phyloP scores from a whole-genome alignment of 2,113 vertebrate genomes.

The Corydoras sp. region DNA sequence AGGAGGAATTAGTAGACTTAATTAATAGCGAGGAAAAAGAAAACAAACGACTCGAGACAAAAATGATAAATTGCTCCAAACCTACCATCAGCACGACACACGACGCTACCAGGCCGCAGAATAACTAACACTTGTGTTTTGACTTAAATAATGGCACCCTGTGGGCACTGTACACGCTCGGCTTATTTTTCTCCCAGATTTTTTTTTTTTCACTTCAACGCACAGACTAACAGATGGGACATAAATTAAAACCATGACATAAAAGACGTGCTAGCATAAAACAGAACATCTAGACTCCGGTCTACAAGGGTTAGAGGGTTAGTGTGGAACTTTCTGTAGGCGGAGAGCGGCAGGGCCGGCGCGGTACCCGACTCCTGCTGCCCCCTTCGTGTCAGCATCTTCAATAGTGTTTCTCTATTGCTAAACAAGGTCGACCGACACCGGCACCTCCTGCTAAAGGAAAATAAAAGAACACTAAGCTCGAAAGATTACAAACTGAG shows the following conservation, averaged over 20 bases:
- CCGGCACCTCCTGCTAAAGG: conserved; percentile 17
- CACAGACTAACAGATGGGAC: conserved; percentile 21
- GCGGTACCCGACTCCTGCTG: conserved; percentile 18
- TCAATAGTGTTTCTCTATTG: conserved; percentile 40
- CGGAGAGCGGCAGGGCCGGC: not conserved
- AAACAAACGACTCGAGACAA: conserved; percentile 23
- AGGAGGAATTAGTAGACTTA: conserved; percentile 14
- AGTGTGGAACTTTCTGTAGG: conserved; percentile 36
- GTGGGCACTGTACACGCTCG: conserved; percentile 15
- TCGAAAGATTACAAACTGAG: conserved; percentile 37
- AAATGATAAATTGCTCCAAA: conserved; percentile 26
- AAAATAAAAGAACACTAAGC: conserved; percentile 35
- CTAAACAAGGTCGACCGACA: conserved; percentile 26
- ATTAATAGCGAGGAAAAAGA: not conserved
- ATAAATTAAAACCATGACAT: conserved; percentile 35
- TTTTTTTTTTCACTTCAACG: conserved; percentile 36
- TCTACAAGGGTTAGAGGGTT: conserved; percentile 24
- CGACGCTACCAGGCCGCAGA: conserved; percentile 24
- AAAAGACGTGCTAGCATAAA: conserved; percentile 17
- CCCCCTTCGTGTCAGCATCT: conserved; percentile 37
- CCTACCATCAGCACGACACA: conserved; percentile 34
- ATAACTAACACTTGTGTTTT: conserved; percentile 35
- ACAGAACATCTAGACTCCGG: not conserved
- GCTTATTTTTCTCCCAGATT: conserved; percentile 6
- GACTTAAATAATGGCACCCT: conserved; percentile 37